Evolutionary conservation across 2,113 vertebrate species (phyloP).

Genomic region (Zeus faber): DNA sequence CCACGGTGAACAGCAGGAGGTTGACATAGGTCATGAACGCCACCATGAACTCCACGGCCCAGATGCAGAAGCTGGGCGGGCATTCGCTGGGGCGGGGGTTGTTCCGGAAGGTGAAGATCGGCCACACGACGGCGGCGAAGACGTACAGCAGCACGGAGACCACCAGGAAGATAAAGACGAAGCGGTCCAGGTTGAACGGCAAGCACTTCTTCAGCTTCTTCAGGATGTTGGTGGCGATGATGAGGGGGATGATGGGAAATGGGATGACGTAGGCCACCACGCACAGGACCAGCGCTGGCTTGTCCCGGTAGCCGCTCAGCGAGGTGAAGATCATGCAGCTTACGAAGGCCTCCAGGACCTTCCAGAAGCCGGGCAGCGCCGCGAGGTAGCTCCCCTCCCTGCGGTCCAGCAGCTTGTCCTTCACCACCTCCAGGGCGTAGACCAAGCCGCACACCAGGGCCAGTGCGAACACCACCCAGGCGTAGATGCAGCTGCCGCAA

Average conservation of each 20-base stretch:
- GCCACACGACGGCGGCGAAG: constrained; percentile 74
- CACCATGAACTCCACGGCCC: constrained; percentile 73
- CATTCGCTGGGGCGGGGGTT: background rate
- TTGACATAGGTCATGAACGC: constrained; percentile 80
- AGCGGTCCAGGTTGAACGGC: constrained; percentile 70
- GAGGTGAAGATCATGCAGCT: constrained; percentile 81
- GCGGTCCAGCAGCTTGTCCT: constrained; percentile 66
- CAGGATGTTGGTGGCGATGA: constrained; percentile 78
- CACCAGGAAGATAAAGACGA: constrained; percentile 71
- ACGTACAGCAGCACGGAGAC: constrained; percentile 76
- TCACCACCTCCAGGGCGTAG: constrained; percentile 74
- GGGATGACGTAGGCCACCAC: constrained; percentile 78
- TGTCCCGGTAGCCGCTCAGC: constrained; percentile 5
- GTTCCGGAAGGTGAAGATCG: constrained; percentile 68
- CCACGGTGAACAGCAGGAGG: constrained; percentile 77
- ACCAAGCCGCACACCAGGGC: constrained; percentile 71
- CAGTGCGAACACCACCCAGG: constrained; percentile 60
- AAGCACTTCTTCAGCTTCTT: constrained; percentile 60
- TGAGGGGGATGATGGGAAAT: constrained; percentile 75
- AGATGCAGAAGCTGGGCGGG: constrained; percentile 45
- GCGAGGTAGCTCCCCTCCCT: constrained; percentile 75
- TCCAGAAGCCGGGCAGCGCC: constrained; percentile 79
- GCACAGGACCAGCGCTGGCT: constrained; percentile 63
- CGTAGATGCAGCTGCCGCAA: constrained; percentile 42
- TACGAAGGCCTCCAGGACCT: constrained; percentile 80